phyloP scores from a whole-genome alignment of 1,140 invertebrate genomes.

The Teleogryllus occipitalis region DNA sequence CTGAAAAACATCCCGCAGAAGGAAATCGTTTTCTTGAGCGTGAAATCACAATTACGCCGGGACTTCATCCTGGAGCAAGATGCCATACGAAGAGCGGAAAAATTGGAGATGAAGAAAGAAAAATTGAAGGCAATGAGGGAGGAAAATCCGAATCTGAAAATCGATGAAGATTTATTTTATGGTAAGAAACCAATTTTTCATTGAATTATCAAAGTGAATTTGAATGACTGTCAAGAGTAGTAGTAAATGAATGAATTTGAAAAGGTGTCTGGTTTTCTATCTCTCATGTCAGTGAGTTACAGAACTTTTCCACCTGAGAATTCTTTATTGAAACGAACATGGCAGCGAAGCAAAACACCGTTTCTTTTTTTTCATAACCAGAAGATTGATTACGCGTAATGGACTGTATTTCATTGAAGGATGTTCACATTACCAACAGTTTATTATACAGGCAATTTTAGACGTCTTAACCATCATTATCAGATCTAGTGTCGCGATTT shows the following conservation, averaged over 20 bases:
- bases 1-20: slow-evolving; percentile 36
- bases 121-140: slow-evolving; percentile 44
- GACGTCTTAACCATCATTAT: too few species aligned
- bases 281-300: not conserved
- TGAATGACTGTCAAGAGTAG: not conserved
- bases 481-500: too few species aligned
- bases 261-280: not conserved
- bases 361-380: not conserved
- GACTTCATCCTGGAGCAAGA: slow-evolving; percentile 36
- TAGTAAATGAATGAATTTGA: not conserved
- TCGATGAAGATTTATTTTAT: slow-evolving; percentile 48
- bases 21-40: slow-evolving; percentile 44
- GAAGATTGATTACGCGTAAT: not conserved
- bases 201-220: not conserved
- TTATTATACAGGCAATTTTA: too few species aligned
- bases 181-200: slow-evolving; percentile 30
- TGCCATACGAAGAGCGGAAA: slow-evolving; percentile 41
- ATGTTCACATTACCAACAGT: too few species aligned
- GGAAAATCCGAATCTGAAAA: slow-evolving; percentile 46
- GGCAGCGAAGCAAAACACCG: not conserved
- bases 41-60: slow-evolving; percentile 48
- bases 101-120: slow-evolving; percentile 41
- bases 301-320: not conserved
- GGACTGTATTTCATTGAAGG: too few species aligned
- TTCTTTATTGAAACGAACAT: not conserved